Conservation (phyloP, 2,888 invertebrate genomes). For the Ommatoiulus sabulosus region DNA sequence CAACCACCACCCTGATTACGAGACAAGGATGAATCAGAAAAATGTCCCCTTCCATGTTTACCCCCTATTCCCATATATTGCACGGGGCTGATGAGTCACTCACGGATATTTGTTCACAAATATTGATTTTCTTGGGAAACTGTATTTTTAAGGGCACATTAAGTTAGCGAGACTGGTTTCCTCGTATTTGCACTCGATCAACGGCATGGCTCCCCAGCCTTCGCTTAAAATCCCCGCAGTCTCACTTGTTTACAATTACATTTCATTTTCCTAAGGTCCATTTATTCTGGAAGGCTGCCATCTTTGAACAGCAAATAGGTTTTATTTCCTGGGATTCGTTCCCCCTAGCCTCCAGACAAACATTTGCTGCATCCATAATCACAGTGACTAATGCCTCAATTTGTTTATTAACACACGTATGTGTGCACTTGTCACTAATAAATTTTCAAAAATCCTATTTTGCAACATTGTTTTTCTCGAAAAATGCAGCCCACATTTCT, state of each 20-base stretch:
- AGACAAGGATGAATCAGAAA: constrained; percentile 1
- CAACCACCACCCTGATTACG: background rate
- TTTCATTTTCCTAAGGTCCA: constrained; percentile 28
- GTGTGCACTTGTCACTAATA: background rate
- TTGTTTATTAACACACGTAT: background rate
- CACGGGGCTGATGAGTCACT: constrained; percentile 35
- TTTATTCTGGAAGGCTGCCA: constrained; percentile 21
- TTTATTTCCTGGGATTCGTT: background rate
- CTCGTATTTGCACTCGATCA: constrained; percentile 41
- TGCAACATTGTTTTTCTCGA: background rate
- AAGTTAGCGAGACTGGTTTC: constrained; percentile 34
- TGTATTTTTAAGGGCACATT: constrained; percentile 39
- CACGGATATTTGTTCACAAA: constrained; percentile 39
- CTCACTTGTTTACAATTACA: constrained; percentile 44
- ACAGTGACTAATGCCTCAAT: background rate
- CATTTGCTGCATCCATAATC: constrained; percentile 9
- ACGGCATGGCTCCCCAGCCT: constrained; percentile 25
- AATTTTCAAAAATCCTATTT: background rate
- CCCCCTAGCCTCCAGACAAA: background rate
- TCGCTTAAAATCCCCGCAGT: constrained; percentile 31
- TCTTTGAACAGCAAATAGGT: background rate
- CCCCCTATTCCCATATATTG: background rate
- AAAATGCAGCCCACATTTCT: background rate
- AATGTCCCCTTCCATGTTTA: background rate
- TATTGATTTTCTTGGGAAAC: constrained; percentile 45